These are phyloP conservation scores for Portunus trituberculatus DNA, from an alignment of 1,140 invertebrate species.

Conservation along the genomic window DNA sequence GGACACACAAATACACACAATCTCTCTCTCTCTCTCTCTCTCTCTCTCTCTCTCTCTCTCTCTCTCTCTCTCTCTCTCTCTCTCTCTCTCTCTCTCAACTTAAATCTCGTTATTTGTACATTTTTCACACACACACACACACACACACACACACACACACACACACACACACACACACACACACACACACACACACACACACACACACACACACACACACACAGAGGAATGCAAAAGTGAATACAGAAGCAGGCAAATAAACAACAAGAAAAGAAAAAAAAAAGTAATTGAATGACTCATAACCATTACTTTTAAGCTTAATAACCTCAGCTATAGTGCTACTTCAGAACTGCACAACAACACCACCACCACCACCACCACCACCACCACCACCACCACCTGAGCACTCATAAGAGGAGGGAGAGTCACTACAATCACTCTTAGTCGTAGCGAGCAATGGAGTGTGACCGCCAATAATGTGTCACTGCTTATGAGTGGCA, in stretches of 20 bases:
- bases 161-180: no score
- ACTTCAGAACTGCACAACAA: neutral
- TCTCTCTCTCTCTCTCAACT: no score
- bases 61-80: no score
- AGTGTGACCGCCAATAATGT: conserved; percentile 33
- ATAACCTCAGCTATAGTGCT: neutral
- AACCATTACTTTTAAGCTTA: no score
- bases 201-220: no score
- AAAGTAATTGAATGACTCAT: neutral
- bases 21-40: conserved; percentile 18
- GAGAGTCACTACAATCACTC: conserved; percentile 24
- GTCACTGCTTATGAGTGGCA: conserved; percentile 51
- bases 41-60: neutral
- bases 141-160: no score
- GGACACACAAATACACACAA: no score
- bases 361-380: neutral
- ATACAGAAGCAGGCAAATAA: no score
- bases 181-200: no score
- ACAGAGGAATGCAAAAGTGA: no score
- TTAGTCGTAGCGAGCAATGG: conserved; percentile 39
- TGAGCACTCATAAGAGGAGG: neutral
- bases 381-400: neutral
- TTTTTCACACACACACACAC: no score
- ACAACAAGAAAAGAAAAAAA: neutral
- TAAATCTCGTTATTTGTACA: no score